Evolutionary conservation across 2,113 vertebrate species (phyloP), one percentile per base, ranked within the genome.

Genomic region (Solenodon paradoxus): DNA sequence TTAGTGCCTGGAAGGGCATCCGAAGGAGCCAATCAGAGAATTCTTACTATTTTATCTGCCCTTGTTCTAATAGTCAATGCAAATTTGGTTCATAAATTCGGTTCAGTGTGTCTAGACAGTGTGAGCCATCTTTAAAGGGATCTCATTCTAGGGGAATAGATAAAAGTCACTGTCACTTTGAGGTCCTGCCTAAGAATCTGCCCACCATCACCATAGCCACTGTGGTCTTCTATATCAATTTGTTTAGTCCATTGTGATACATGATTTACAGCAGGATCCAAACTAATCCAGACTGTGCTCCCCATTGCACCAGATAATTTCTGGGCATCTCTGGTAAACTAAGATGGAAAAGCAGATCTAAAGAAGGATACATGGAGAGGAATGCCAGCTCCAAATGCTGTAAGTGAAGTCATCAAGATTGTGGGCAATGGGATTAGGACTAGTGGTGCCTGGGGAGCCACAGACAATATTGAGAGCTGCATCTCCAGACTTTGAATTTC

Each of bases 401-500:
- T 94, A 35, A 35, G 66, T 40, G 78, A 38, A 42, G 90, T 13
- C 90, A 40, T 92, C 30, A 26, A 51, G 63, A 32, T 28, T 45
- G 30, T 89, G 51, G 88, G 68, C 51, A 61, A 1, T 2, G 20
- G 30, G 59, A 86, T 88, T n/a, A 87, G 77, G 69, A 17, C 40
- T 26, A 30, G 59, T 9, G 2, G 32, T 35, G 32, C 42, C 95
- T 77, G 57, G 90, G 78, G 84, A 96, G 91, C 32, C 75, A n/a
- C 7, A 71, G 75, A 55, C 28, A 26, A n/a, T 10, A 57, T 7
- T 45, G 64, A 88, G 83, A 91, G 12, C n/a, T 84, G 47, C 4
- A 9, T 42, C 88, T 92, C 20, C 22, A 45, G 59, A 64, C 84
- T 92, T 11, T 79, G 42, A 95, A 97, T 94, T 95, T 95, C 92